A percentile compares a stretch with the other conserved stretches of the same genome.
Conservation (phyloP, 2,888 invertebrate species). For the Heliconius cydno region DNA sequence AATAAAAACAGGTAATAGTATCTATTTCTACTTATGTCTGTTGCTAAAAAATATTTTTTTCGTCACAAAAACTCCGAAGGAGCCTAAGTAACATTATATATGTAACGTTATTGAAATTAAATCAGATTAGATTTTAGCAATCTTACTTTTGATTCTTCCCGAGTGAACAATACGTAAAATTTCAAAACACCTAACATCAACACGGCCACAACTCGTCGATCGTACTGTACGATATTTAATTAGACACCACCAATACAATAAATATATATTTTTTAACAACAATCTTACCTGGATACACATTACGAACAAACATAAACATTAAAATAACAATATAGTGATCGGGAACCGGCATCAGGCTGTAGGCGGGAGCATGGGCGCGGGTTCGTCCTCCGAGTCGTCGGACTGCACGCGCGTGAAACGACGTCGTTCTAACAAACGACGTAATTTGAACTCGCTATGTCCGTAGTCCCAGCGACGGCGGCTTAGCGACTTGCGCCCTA, state of each 20-base stretch:
- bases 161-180: too few species aligned
- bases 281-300: not conserved
- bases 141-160: too few species aligned
- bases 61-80: too few species aligned
- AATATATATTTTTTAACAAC: not conserved
- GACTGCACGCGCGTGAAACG: slow-evolving; percentile 86
- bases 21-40: not conserved
- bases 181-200: too few species aligned
- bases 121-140: not conserved
- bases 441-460: slow-evolving; percentile 84
- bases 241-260: slow-evolving; percentile 6
- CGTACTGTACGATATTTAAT: not conserved
- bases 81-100: too few species aligned
- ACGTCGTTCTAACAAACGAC: slow-evolving; percentile 84
- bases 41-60: not conserved
- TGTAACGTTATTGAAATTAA: too few species aligned
- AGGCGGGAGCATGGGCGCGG: slow-evolving; percentile 80
- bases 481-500: slow-evolving; percentile 74
- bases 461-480: slow-evolving; percentile 81
- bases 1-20: not conserved
- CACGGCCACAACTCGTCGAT: too few species aligned
- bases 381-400: slow-evolving; percentile 87
- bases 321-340: not conserved
- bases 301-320: slow-evolving; percentile 2
- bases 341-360: slow-evolving; percentile 43